phyloP scores from a whole-genome alignment of 2,113 vertebrate genomes.

The Coptodon bakossiorum region DNA sequence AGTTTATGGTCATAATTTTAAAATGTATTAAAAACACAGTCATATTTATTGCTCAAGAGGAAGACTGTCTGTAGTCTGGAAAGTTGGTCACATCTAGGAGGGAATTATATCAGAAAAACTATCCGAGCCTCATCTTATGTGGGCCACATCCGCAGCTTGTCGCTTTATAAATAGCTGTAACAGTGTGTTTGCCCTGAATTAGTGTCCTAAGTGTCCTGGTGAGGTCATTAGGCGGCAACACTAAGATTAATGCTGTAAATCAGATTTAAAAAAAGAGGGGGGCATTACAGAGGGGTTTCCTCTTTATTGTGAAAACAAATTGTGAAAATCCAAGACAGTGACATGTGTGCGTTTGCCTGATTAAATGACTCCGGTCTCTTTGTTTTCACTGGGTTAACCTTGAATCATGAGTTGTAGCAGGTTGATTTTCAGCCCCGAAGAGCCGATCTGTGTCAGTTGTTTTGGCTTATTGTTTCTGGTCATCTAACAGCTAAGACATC shows the following conservation, averaged over 20 bases:
- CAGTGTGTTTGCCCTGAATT: background rate
- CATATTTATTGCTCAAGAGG: constrained; percentile 45
- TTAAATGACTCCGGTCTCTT: background rate
- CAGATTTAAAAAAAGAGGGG: background rate
- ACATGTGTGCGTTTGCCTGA: background rate
- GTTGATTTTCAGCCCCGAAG: background rate
- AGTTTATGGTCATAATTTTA: constrained; percentile 31
- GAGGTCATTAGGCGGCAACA: background rate
- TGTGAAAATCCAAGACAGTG: background rate
- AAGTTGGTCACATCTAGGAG: constrained; percentile 37
- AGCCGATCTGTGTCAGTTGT: background rate
- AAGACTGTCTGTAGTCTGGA: constrained; percentile 29
- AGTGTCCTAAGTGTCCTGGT: background rate
- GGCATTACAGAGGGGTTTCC: background rate
- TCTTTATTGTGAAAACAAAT: background rate
- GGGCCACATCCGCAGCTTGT: background rate
- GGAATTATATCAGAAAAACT: background rate
- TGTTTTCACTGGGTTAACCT: background rate
- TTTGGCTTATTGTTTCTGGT: background rate
- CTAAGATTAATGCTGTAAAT: background rate
- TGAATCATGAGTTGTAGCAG: background rate
- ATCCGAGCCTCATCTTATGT: background rate
- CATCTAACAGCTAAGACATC: background rate
- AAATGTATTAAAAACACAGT: constrained; percentile 28
- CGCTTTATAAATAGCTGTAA: constrained; percentile 4